Percentiles rank a stretch among this genome's conserved stretches.
Evolutionary conservation across 2,888 invertebrate genomes (phyloP).

Genomic region (Lepidocyrtoides sp.): DNA sequence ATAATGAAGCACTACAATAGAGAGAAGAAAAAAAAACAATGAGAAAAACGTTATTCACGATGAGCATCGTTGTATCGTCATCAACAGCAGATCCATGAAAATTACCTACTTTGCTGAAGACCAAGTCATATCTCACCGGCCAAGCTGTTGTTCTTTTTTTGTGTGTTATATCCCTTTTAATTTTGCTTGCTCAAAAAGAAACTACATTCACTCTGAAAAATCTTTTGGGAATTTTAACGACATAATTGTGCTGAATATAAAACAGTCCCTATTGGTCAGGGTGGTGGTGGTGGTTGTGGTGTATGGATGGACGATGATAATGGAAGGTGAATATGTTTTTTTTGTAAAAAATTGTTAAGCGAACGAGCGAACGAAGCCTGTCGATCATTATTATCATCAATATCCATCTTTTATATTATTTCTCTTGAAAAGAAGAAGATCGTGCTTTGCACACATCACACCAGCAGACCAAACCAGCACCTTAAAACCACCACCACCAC

Average conservation of each 20-base stretch:
- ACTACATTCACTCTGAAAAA: not conserved
- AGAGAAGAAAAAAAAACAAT: slow-evolving; percentile 36
- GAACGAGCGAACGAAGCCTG: slow-evolving; percentile 70
- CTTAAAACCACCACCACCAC: no score
- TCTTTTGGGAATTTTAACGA: slow-evolving; percentile 84
- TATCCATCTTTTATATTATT: slow-evolving; percentile 67
- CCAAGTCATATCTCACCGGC: slow-evolving; percentile 67
- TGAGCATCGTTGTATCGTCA: not conserved
- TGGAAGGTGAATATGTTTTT: slow-evolving; percentile 51
- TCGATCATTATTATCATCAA: slow-evolving; percentile 80
- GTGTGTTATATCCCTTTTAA: not conserved
- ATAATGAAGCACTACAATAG: slow-evolving; percentile 42
- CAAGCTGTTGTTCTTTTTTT: not conserved
- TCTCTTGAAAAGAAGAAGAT: slow-evolving; percentile 31
- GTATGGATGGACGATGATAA: slow-evolving; percentile 30
- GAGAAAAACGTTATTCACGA: slow-evolving; percentile 61
- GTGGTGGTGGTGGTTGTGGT: slow-evolving; percentile 48
- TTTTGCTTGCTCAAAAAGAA: slow-evolving; percentile 4
- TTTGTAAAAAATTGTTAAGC: slow-evolving; percentile 66
- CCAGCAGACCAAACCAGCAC: no score
- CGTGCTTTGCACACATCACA: slow-evolving; percentile 66
- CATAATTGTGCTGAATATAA: slow-evolving; percentile 84
- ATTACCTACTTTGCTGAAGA: slow-evolving; percentile 11
- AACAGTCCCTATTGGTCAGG: slow-evolving; percentile 72
- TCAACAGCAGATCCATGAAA: slow-evolving; percentile 39